Base-by-base conservation (phyloP, 1,140 invertebrate species). In the Piezodorus guildinii region DNA sequence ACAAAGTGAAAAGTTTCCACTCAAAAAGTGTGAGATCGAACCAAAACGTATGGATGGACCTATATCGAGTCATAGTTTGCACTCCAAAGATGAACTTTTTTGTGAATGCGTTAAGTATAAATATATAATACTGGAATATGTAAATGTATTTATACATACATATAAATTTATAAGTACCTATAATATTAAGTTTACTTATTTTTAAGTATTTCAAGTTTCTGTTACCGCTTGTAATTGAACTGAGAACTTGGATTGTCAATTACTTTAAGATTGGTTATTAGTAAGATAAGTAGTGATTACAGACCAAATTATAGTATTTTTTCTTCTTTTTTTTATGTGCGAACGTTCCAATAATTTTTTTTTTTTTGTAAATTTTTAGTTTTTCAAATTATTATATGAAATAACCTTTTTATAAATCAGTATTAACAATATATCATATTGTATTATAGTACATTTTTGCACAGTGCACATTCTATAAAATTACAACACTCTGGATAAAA, bases 191-290 rank as follows among this genome's bases (percentile, higher is more conserved):
- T 64, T 62, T 43, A 59, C 25, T n/a, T 17, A 59, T 59, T 19
- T 59, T 64, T 64, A 58, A 56, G 52, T 46, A 64, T 46, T 64
- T 21, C 39, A 39, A 64, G 19, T 52, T 62, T 52, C 30, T 62
- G 62, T 65, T 56, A 60, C 60, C 59, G 60, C 59, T 65, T 61
- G 45, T 65, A 65, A 61, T 65, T 65, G 64, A 65, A 65, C 64
- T 65, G 64, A 65, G 64, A 60, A 65, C 63, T 59, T 45, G 49
- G 49, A 65, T 65, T 65, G 63, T 64, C 63, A 64, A 64, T 64
- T 64, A 64, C 63, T 52, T 54, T 52, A 27, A 63, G 16, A 34
- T 23, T 16, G 23, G 15, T 56, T 56, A 23, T 23, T 56, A 21
- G 23, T 56, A 49, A 49, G 46, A 21, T 49, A 56, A 23, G 52